Conservation (phyloP, 2,888 invertebrate species). For the Lobophora halterata region DNA sequence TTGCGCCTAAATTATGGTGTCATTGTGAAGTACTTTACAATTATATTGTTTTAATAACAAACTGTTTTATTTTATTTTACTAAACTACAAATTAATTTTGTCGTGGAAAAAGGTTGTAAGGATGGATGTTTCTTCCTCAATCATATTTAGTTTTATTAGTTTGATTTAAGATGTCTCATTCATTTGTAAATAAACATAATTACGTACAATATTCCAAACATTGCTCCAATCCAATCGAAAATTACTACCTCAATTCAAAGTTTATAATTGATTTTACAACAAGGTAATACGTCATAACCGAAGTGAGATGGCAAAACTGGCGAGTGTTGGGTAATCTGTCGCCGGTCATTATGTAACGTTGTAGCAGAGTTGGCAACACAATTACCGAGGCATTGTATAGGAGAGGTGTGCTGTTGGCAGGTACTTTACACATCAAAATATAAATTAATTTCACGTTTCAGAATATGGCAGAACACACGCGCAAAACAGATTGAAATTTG, state of each 20-base stretch:
- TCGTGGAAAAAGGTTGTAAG: too few relatives aligned
- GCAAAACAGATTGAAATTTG: too few relatives aligned
- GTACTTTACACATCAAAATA: slow-evolving; percentile 4
- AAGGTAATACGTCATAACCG: slow-evolving; percentile 12
- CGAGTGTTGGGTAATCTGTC: slow-evolving; percentile 5
- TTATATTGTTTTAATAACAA: too few relatives aligned
- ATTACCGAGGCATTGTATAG: slow-evolving; percentile 13
- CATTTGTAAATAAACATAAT: slow-evolving; percentile 1
- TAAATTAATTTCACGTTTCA: slow-evolving; percentile 5
- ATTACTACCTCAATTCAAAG: slow-evolving; percentile 10
- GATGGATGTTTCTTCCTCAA: too few relatives aligned
- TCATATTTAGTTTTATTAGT: too few relatives aligned
- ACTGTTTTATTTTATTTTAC: too few relatives aligned
- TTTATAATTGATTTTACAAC: slow-evolving; percentile 17
- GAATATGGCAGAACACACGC: not conserved
- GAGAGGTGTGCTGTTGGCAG: slow-evolving; percentile 13
- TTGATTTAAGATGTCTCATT: not conserved
- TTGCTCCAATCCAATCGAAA: slow-evolving; percentile 3
- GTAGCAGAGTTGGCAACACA: slow-evolving; percentile 16
- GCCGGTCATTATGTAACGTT: slow-evolving; percentile 1
- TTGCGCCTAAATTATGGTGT: too few relatives aligned
- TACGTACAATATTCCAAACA: slow-evolving; percentile 1
- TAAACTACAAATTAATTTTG: too few relatives aligned
- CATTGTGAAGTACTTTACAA: too few relatives aligned
- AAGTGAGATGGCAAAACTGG: slow-evolving; percentile 2